Conservation (phyloP, 2,888 invertebrate species). For the Campoplex capitator region DNA sequence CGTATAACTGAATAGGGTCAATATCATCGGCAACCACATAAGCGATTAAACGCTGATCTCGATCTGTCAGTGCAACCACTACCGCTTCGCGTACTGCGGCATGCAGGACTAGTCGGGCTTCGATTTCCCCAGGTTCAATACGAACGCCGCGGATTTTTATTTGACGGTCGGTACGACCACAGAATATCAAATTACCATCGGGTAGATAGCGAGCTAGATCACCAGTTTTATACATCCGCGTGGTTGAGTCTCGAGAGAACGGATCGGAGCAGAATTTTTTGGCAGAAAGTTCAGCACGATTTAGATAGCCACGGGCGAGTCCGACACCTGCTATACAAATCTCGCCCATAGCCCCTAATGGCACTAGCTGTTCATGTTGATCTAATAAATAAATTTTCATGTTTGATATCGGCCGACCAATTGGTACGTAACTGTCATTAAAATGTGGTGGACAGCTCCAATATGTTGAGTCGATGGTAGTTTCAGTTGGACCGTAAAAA, state of each 20-base stretch:
- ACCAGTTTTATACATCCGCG: constrained; percentile 32
- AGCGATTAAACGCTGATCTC: neutral
- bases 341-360: constrained; percentile 10
- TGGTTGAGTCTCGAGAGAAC: neutral
- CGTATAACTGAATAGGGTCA: neutral
- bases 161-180: constrained; percentile 20
- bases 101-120: neutral
- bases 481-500: constrained; percentile 32
- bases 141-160: constrained; percentile 29
- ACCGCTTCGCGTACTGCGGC: constrained; percentile 4
- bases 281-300: neutral
- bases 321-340: constrained; percentile 6
- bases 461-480: neutral
- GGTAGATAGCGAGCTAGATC: constrained; percentile 25
- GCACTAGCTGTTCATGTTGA: neutral
- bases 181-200: constrained; percentile 21
- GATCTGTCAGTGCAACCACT: neutral
- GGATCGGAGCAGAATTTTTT: constrained; percentile 10
- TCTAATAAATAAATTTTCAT: constrained; percentile 11
- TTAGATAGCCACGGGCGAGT: constrained; percentile 22
- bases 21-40: constrained; percentile 25
- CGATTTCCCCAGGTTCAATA: constrained; percentile 23
- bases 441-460: constrained; percentile 19
- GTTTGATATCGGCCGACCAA: constrained; percentile 29
- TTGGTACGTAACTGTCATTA: neutral